Percentiles rank a stretch among this genome's conserved stretches.
Conservation (phyloP, 2,113 vertebrate species). For the Oncorhynchus tshawytscha region DNA sequence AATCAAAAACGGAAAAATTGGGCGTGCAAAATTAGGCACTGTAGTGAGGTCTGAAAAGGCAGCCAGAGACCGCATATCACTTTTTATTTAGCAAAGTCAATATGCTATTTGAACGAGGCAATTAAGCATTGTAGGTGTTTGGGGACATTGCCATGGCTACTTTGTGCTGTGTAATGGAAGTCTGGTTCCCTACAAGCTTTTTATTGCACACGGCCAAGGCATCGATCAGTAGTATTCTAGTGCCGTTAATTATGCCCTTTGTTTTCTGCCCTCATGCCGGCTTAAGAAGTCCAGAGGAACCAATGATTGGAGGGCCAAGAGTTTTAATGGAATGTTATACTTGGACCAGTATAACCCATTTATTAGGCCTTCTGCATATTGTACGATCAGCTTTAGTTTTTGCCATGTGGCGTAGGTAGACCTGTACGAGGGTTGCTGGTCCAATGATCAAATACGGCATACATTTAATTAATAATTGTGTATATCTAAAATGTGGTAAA, state of each 20-base stretch:
- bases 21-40: too few relatives aligned
- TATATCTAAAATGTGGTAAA: background rate
- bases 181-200: conserved; percentile 19
- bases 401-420: background rate
- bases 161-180: conserved; percentile 34
- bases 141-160: conserved; percentile 28
- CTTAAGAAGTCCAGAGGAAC: background rate
- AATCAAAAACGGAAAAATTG: too few relatives aligned
- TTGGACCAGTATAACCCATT: background rate
- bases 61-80: conserved; percentile 23
- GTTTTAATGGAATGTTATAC: background rate
- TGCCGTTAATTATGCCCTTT: conserved; percentile 3
- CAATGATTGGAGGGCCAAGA: background rate
- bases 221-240: background rate
- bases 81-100: conserved; percentile 43
- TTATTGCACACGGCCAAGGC: background rate
- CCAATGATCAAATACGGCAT: background rate
- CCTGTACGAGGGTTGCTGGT: background rate
- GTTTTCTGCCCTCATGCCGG: background rate
- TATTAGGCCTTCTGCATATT: background rate
- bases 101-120: conserved; percentile 35
- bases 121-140: conserved; percentile 44
- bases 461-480: background rate
- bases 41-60: conserved; percentile 29
- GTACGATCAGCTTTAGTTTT: background rate